phyloP scores from a whole-genome alignment of 2,797 vertebrate species.

The Pseudochaenichthys georgianus region DNA sequence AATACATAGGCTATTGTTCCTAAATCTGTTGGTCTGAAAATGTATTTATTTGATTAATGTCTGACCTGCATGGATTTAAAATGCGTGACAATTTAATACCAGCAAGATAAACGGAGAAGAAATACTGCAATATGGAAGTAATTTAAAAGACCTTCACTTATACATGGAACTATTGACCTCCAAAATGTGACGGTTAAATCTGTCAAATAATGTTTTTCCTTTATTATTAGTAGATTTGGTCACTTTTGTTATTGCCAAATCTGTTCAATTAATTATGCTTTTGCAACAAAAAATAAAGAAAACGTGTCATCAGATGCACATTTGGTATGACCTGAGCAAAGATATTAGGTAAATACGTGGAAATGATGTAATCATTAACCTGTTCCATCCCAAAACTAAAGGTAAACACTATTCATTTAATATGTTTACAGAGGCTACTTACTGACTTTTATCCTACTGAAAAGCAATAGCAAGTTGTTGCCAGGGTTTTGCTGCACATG shows the following conservation, averaged over 20 bases:
- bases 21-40: conserved; percentile 44
- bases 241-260: background rate
- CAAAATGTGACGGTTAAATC: conserved; percentile 13
- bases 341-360: background rate
- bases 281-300: background rate
- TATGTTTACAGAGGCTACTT: background rate
- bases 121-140: conserved; percentile 47
- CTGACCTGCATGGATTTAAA: conserved; percentile 33
- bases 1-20: conserved; percentile 41
- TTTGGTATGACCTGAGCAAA: background rate
- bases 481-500: conserved; percentile 20
- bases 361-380: too few species aligned
- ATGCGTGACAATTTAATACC: conserved; percentile 33
- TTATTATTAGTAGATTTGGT: background rate
- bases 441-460: background rate
- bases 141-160: too few species aligned
- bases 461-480: background rate
- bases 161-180: conserved; percentile 16
- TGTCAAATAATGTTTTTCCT: background rate
- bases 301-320: background rate
- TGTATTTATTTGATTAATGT: conserved; percentile 45
- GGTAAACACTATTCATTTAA: too few species aligned
- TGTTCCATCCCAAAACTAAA: too few species aligned
- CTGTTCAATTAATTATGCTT: background rate
- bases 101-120: background rate